phyloP scores from a whole-genome alignment of 2,113 vertebrate species.

The Atrichornis clamosus region DNA sequence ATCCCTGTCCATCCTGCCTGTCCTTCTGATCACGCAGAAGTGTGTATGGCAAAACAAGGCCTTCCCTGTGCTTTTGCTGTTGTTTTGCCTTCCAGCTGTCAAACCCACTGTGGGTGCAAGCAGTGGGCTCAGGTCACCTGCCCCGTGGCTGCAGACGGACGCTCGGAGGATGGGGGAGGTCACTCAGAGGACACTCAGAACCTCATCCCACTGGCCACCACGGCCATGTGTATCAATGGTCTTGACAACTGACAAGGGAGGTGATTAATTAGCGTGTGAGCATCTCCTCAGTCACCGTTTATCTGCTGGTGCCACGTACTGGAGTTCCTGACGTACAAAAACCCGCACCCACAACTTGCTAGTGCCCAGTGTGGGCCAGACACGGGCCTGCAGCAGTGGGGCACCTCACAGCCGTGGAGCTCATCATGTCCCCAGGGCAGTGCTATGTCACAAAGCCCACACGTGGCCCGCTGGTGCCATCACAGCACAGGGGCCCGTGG shows the following conservation, averaged over 20 bases:
- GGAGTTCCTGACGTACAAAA: background rate
- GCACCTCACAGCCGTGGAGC: background rate
- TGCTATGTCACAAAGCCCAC: background rate
- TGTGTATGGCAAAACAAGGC: background rate
- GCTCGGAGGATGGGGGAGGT: background rate
- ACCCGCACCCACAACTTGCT: background rate
- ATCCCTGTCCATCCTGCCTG: background rate
- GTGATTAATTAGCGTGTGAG: background rate
- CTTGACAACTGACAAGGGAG: background rate
- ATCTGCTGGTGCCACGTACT: background rate
- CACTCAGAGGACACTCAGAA: too few species aligned
- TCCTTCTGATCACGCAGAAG: background rate
- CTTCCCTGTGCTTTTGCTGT: background rate
- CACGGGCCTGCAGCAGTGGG: background rate
- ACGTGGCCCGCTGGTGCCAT: fast-evolving
- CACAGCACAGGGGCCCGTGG: background rate
- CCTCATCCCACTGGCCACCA: background rate
- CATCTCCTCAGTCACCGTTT: background rate
- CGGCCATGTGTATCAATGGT: background rate
- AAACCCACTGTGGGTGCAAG: background rate
- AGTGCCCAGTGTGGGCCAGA: background rate
- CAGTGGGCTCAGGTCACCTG: background rate
- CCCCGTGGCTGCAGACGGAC: background rate
- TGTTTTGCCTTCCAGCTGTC: background rate
- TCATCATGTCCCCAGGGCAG: background rate